Conservation (phyloP, 2,797 vertebrate genomes). For the Rallus crepitans region DNA sequence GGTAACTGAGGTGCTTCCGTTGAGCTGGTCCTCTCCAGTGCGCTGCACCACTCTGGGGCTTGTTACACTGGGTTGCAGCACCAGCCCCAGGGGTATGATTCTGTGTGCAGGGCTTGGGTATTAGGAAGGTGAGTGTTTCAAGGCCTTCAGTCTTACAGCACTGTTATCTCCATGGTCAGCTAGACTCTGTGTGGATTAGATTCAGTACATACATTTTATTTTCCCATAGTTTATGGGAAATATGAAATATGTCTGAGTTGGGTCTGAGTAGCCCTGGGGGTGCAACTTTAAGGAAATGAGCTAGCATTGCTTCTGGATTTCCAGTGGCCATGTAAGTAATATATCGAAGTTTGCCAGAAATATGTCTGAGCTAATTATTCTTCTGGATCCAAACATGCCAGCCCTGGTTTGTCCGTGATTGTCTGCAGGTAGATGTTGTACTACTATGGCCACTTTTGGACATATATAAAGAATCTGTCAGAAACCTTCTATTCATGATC, state of each 20-base stretch:
- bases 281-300: not conserved
- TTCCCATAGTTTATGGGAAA: not conserved
- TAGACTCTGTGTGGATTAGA: not conserved
- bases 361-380: not conserved
- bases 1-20: not conserved
- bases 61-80: not conserved
- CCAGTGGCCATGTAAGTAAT: not conserved
- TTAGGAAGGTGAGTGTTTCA: not conserved
- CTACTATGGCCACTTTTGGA: not conserved
- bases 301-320: not conserved
- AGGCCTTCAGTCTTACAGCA: not conserved
- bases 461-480: not conserved
- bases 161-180: not conserved
- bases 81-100: not conserved
- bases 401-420: not conserved
- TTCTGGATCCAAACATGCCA: not conserved
- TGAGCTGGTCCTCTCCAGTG: not conserved
- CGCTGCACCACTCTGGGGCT: accelerated
- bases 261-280: not conserved
- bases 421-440: not conserved
- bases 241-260: not conserved
- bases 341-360: not conserved
- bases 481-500: not conserved
- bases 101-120: not conserved
- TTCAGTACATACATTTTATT: not conserved